A percentile compares a stretch with the other conserved stretches of the same genome.
phyloP scores from a whole-genome alignment of 2,797 vertebrate species.

The Prunella strophiata region DNA sequence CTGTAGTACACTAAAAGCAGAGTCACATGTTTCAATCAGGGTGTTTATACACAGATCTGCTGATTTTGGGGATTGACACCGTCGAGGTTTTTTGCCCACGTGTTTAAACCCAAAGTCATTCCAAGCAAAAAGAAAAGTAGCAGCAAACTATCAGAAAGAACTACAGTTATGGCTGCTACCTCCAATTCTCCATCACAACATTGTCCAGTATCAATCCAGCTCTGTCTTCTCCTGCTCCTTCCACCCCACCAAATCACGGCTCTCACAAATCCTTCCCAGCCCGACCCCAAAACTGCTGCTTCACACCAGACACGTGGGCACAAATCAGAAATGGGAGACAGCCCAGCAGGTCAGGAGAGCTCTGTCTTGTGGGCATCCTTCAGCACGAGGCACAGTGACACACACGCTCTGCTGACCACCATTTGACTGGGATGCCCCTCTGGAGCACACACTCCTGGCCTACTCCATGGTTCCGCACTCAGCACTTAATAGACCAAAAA shows the following conservation, averaged over 20 bases:
- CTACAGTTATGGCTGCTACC: neutral
- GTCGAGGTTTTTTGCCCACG: fast-evolving
- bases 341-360: neutral
- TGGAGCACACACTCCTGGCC: constrained; percentile 45
- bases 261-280: neutral
- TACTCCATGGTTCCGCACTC: neutral
- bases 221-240: constrained; percentile 4
- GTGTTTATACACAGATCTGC: neutral
- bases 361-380: neutral
- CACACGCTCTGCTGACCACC: constrained; percentile 41
- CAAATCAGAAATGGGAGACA: constrained; percentile 45
- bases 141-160: neutral
- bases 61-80: neutral
- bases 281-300: constrained; percentile 23
- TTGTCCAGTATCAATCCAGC: neutral
- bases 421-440: constrained; percentile 1
- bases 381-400: constrained; percentile 14
- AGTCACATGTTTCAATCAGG: neutral
- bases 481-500: constrained; percentile 16
- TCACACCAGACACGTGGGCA: neutral
- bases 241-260: constrained; percentile 22
- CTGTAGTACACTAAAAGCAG: neutral
- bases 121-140: constrained; percentile 1
- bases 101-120: neutral
- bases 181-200: neutral